phyloP scores from a whole-genome alignment of 2,113 vertebrate genomes.

The Saguinus midas region DNA sequence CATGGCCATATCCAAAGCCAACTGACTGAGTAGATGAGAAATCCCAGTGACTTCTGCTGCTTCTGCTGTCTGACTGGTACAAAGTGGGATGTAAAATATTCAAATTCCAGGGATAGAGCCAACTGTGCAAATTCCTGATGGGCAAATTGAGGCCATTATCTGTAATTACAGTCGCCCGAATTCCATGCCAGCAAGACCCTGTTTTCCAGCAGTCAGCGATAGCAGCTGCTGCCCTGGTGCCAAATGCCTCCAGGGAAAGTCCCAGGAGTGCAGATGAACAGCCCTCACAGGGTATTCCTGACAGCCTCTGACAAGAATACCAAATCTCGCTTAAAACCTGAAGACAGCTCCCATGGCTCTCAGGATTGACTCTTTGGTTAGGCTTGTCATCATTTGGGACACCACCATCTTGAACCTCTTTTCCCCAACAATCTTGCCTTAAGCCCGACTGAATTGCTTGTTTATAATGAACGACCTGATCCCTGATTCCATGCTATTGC shows the following conservation, averaged over 20 bases:
- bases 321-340: background rate
- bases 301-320: conserved; percentile 66
- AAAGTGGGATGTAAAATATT: conserved; percentile 53
- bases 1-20: background rate
- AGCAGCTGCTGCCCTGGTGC: conserved; percentile 62
- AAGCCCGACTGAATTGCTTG: background rate
- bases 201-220: conserved; percentile 64
- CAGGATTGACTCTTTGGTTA: background rate
- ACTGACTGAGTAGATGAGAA: background rate
- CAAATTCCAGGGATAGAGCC: conserved; percentile 64
- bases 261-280: background rate
- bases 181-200: conserved; percentile 68
- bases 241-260: conserved; percentile 46
- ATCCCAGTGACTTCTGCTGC: background rate
- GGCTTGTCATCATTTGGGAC: background rate
- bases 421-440: background rate
- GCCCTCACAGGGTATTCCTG: conserved; percentile 53
- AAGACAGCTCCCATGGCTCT: background rate
- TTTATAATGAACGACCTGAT: background rate
- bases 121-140: conserved; percentile 72
- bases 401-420: background rate
- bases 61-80: background rate
- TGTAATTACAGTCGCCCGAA: conserved; percentile 70
- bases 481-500: background rate
- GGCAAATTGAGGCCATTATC: conserved; percentile 75